A percentile compares a stretch with the other conserved stretches of the same genome.
phyloP scores from a whole-genome alignment of 1,140 invertebrate species.

The Drosophila grimshawi region DNA sequence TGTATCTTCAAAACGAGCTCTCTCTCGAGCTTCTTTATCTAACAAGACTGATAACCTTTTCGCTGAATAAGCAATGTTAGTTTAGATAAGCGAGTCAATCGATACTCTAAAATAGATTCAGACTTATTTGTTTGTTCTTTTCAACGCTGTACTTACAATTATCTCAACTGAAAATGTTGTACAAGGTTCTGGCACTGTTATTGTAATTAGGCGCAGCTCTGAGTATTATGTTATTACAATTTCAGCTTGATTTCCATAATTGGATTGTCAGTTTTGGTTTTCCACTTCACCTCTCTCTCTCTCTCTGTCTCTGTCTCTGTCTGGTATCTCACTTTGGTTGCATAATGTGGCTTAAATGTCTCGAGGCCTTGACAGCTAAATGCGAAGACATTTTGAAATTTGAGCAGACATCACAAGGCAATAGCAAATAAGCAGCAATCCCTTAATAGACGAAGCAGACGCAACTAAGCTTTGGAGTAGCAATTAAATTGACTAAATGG shows the following conservation, averaged over 20 bases:
- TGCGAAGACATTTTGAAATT: constrained; percentile 1
- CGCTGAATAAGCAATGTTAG: no score
- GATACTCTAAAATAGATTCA: no score
- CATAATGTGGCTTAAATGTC: constrained; percentile 1
- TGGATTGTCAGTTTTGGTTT: background rate
- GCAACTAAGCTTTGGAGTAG: background rate
- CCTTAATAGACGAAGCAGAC: constrained; percentile 15
- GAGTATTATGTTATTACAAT: background rate
- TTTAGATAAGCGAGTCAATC: no score
- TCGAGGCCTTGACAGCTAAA: background rate
- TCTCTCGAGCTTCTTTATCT: no score
- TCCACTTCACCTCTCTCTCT: background rate
- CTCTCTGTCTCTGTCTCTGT: background rate
- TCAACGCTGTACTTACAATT: no score
- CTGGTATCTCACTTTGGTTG: background rate
- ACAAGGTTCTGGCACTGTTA: no score
- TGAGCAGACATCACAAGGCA: background rate
- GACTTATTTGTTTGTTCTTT: no score
- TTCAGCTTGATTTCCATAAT: background rate
- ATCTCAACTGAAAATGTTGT: no score
- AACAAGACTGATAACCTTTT: no score
- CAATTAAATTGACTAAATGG: background rate
- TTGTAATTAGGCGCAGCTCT: no score
- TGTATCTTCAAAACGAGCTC: no score
- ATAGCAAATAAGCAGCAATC: background rate